Evolutionary conservation across 1,140 invertebrate genomes (phyloP), one percentile per base, ranked within the genome.

Genomic region (Bombus vancouverensis): DNA sequence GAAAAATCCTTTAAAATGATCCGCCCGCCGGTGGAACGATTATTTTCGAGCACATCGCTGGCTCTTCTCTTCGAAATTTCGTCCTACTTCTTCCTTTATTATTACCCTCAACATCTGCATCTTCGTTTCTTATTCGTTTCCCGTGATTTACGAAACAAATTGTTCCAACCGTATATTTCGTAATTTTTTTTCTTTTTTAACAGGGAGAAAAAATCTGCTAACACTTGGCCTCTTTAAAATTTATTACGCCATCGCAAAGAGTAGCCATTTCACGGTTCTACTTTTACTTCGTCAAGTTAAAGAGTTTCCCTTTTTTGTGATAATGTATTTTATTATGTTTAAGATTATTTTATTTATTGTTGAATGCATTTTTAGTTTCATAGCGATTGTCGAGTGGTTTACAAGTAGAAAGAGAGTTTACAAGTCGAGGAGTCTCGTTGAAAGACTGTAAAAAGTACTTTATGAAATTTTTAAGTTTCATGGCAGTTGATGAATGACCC

Each of bases 1-100:
- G 72, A 83, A 74, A 82, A 65, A 83, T 76, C 81, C 72, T 65
- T 75, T 44, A 34, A 74, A 83, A 83, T 22, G 81, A 32, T 34
- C 25, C 72, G 9, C 15, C 39, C 72, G 2, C 47, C 68, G 70
- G 25, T 28, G 32, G 39, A 37, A 83, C 81, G 76, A 83, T 83
- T 83, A 83, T 83, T 62, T 44, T 76, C 72, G 81, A 76, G 72
- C 32, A 65, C 22, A 25, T 37, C 28, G 34, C 15, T 53, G 25
- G n/a, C 53, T 34, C 25, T 18, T 82, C 81, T n/a, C 66, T 57
- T 59, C 76, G 13, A 79, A 37, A 79, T 79, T 42, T 15, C 75
- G 53, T 53, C 25, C 39, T 37, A 32, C 57, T 83, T 53, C 25
- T 53, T 75, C 71, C 47, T 18, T 42, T 62, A 42, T 79, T 53